A percentile compares a stretch with the other conserved stretches of the same genome.
These are phyloP conservation scores for Nylanderia fulva DNA, from an alignment of 1,140 invertebrate species.

Conservation along the genomic window DNA sequence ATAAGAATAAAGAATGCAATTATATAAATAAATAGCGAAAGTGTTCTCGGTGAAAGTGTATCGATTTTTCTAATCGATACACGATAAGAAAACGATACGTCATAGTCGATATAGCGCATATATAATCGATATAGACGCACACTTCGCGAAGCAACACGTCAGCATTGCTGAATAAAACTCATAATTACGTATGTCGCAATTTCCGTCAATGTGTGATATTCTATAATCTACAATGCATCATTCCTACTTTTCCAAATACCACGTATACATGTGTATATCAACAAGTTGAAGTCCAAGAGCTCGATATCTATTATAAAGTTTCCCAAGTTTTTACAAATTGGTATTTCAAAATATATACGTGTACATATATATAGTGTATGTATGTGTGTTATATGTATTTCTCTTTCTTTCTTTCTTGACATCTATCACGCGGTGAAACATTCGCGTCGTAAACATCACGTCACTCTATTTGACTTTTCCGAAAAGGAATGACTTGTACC, in stretches of 20 bases:
- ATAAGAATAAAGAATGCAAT: background rate
- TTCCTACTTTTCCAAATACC: background rate
- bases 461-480: background rate
- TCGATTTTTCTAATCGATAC: background rate
- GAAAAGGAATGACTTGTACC: background rate
- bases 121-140: too few species aligned
- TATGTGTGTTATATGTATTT: too few species aligned
- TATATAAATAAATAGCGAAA: too few species aligned
- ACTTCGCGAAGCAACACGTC: background rate
- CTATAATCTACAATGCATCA: constrained; percentile 21
- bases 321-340: too few species aligned
- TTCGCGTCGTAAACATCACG: too few species aligned
- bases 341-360: too few species aligned
- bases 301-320: background rate
- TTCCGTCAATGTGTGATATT: background rate
- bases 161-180: background rate
- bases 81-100: background rate
- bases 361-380: too few species aligned
- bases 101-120: background rate
- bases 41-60: too few species aligned
- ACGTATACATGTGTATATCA: background rate
- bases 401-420: background rate
- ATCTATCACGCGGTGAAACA: too few species aligned
- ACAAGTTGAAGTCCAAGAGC: background rate
- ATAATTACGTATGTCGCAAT: constrained; percentile 17